Base-by-base conservation (phyloP, 2,797 vertebrate species). In the Amniataba percoides region DNA sequence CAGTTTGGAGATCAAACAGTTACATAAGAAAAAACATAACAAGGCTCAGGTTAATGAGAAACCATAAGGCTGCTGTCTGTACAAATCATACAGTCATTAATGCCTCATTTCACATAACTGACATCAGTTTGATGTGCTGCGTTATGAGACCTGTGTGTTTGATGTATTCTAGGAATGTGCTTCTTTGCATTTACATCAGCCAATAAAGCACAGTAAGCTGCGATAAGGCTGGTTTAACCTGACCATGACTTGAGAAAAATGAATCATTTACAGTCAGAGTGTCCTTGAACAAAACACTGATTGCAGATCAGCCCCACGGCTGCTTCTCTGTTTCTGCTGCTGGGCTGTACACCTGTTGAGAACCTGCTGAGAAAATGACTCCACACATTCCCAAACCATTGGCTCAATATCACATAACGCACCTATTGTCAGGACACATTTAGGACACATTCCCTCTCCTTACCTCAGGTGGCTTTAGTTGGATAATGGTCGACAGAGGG, bases 331-430 rank as follows among this genome's bases (percentile, higher is more conserved):
- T 9, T 57, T 43, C 42, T 36, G 34, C 34, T 36, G 34, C 34
- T 36, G 34, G 8, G 34, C 7, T 9, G 34, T 9, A 36, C 34
- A 36, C 7, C 34, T 36, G 34, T 36, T 7, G 3, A 9, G 34
- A 36, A 36, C 3, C 34, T 36, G 34, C 6, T 36, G 81, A 75
- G 31, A 51, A 76, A 58, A 61, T 82, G 73, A 89, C 67, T 91
- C 70, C 63, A 79, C 73, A 86, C 63, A 85, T 89, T 92, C 83
- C 74, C 14, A 52, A 77, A 67, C 13, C 77, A 46, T 81, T 52
- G 72, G 18, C 13, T 62, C 43, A 27, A 48, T 91, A 90, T 92
- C 88, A 83, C 65, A 83, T 91, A 85, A 84, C 86, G 48, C 58
- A 16, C 15, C 71, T 70, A 81, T 90, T 91, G 85, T 91, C 80